phyloP scores from a whole-genome alignment of 2,113 vertebrate species.

The Monopterus albus region DNA sequence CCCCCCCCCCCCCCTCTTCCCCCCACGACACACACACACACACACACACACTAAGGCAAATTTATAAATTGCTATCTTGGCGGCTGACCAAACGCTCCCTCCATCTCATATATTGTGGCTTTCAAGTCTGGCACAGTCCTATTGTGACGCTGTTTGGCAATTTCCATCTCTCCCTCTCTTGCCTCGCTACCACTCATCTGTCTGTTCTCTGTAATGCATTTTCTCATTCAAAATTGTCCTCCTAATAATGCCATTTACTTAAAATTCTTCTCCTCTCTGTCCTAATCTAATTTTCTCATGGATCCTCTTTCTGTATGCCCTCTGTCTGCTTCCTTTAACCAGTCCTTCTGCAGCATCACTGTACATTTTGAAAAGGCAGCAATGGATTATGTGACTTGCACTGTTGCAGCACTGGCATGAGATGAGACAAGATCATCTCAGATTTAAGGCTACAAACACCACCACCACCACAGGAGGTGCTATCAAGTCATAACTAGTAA shows the following conservation, averaged over 20 bases:
- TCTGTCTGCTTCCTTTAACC: slow-evolving; percentile 4
- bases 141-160: slow-evolving; percentile 1
- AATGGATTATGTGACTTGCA: background rate
- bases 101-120: slow-evolving; percentile 56
- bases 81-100: slow-evolving; percentile 44
- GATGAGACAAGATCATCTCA: background rate
- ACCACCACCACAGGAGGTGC: background rate
- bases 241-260: slow-evolving; percentile 68
- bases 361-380: slow-evolving; percentile 1
- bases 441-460: background rate
- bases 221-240: slow-evolving; percentile 42
- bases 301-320: slow-evolving; percentile 38
- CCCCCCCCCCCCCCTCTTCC: slow-evolving; percentile 14
- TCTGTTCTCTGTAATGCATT: slow-evolving; percentile 42
- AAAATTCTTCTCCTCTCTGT: slow-evolving; percentile 52
- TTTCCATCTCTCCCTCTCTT: slow-evolving; percentile 8
- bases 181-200: slow-evolving; percentile 22
- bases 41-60: slow-evolving; percentile 38
- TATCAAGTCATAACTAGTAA: background rate
- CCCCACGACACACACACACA: slow-evolving; percentile 18
- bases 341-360: background rate
- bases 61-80: slow-evolving; percentile 77
- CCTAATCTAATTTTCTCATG: slow-evolving; percentile 48
- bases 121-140: slow-evolving; percentile 1
- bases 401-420: background rate